Evolutionary conservation across 2,888 invertebrate genomes (phyloP), one percentile per base, ranked within the genome.

Genomic region (Chrysina gloriosa): DNA sequence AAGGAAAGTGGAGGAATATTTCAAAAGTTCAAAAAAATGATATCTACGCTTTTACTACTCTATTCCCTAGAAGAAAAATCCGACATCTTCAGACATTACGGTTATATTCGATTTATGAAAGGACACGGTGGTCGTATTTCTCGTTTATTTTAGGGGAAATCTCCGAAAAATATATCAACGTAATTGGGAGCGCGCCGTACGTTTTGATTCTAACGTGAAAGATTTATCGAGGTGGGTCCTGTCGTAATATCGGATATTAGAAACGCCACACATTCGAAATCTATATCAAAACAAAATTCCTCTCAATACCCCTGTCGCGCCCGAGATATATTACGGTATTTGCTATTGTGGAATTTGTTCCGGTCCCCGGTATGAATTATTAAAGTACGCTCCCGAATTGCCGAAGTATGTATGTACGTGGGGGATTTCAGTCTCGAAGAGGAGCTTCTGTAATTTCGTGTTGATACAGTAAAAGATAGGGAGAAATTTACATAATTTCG

Each of bases 201-300:
- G 14, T 36, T n/a, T 36, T 14, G 36, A 36, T 36, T 36, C 14
- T n/a, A n/a, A 14, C 36, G 11, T 14, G 6, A 36, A 36, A 36
- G 36, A 36, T 36, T 36, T 36, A 36, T 36, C 36, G 36, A n/a
- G 14, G 11, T 3, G 5, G n/a, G n/a, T 36, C n/a, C 45, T 21
- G 45, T 16, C 9, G 45, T 45, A 45, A 45, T 45, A 45, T 45
- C 31, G 31, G 52, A 16, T 31, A 31, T 52, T 31, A 52, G 31
- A 16, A 14, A 3, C 31, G 29, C 31, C 2, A 16, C 5, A 19
- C 16, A 29, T 52, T 52, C 16, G 52, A 31, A 31, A 31, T 52
- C 52, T 39, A 58, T 39, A 58, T 58, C 58, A 58, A 39, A 25
- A 42, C 58, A 25, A 58, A 58, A 58, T 58, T 58, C 58, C 58